Base-by-base conservation (phyloP, 2,113 vertebrate genomes). In the Conger conger region DNA sequence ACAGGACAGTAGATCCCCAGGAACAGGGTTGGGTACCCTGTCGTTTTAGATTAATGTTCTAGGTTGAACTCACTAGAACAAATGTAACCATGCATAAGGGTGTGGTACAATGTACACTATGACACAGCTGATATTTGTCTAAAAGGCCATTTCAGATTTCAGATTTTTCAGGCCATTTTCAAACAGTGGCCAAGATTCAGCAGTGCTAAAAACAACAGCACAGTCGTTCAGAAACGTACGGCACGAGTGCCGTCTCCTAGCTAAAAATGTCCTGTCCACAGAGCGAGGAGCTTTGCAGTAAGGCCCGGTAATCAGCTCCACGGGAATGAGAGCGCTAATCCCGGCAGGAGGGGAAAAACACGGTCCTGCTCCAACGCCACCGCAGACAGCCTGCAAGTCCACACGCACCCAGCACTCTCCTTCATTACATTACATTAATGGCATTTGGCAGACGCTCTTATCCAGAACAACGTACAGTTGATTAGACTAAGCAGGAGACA, bases 241-340 rank as follows among this genome's bases (percentile, higher is more conserved):
- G n/a, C n/a, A 33, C 11, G n/a, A 73, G 68, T 11, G 11, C n/a
- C 2, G 68, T 73, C 68, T 73, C 37, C 35, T 78, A 15, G 35
- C 76, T 78, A 38, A 38, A 78, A 78, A 78, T 38, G 36, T 36
- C 76, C 36, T 27, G 18, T 73, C 17, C 35, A 37, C 13, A 63
- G 53, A 60, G 36, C 30, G n/a, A 36, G 36, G 20, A 42, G 79
- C 50, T 80, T 37, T 45, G 5, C 79, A 13, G 20, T 5, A 35
- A 80, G 36, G 79, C 40, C 42, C 50, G 79, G 79, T 80, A 53
- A 80, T 80, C 20, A 50, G 79, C 79, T 80, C 15, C 27, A 1
- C n/a, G 4, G 33, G 36, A 80, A 80, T 80, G 79, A 5, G 40
- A 80, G 20, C 13, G 23, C 8, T 50, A 80, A 68, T 82, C 81